A percentile compares a stretch with the other conserved stretches of the same genome.
Conservation (phyloP, 37 sponge, comb jelly and placozoan genomes). For the Diacarnus erythraeanus region DNA sequence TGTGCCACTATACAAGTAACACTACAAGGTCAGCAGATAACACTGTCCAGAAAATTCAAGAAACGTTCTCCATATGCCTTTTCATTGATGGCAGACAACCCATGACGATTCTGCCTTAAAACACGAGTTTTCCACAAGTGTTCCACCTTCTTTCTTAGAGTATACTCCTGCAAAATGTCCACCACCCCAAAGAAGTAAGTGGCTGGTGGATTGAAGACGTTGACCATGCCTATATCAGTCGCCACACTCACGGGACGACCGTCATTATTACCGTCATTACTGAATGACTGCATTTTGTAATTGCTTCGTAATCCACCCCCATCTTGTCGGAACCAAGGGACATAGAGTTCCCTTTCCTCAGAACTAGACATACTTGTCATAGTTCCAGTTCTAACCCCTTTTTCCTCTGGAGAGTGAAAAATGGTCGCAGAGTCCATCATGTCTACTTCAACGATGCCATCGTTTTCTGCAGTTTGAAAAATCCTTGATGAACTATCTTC, state of each 20-base stretch:
- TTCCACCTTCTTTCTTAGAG: conserved; percentile 70
- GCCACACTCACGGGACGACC: background rate
- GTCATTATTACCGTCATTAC: background rate
- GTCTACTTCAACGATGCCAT: conserved; percentile 18
- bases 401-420: background rate
- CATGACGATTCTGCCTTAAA: conserved; percentile 40
- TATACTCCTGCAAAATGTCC: conserved; percentile 91
- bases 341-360: background rate
- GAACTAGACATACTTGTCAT: background rate
- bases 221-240: background rate
- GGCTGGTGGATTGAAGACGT: conserved; percentile 14
- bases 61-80: conserved; percentile 71
- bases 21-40: conserved; percentile 2
- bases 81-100: conserved; percentile 74
- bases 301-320: conserved; percentile 67
- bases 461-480: background rate
- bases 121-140: conserved; percentile 69
- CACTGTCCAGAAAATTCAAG: conserved; percentile 48
- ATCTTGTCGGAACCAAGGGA: conserved; percentile 70
- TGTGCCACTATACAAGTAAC: too few species aligned
- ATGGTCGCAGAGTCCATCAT: background rate
- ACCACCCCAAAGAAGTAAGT: conserved; percentile 88
- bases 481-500: background rate
- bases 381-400: background rate
- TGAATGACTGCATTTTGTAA: conserved; percentile 29